Evolutionary conservation across 1,140 invertebrate genomes (phyloP), one percentile per base, ranked within the genome.

Genomic region (Mesaphorura yosii): DNA sequence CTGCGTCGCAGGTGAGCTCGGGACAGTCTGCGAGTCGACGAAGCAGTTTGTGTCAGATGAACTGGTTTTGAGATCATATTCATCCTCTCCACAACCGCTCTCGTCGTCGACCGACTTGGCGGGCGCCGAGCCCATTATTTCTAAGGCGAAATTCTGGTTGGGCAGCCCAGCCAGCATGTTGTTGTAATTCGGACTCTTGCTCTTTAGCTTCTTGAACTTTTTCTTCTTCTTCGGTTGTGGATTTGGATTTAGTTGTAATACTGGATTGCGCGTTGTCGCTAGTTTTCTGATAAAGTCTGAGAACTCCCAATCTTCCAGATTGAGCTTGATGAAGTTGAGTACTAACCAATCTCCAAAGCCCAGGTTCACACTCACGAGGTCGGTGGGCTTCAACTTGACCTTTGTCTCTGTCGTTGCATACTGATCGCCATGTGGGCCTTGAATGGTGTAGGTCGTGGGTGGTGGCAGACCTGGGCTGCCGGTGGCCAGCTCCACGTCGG

Each of bases 161-260:
- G n/a, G n/a, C n/a, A n/a, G n/a, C n/a, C n/a, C n/a, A n/a, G n/a
- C n/a, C n/a, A 25, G 17, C 26, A 22, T 7, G 5, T 45, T 10
- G 12, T 45, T 45, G n/a, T 45, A 5, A 45, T 23, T 45, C 29
- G 42, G 42, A 23, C 29, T n/a, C 42, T 45, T 45, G 42, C 25
- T 1, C 2, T 45, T 10, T 45, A 27, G 42, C 15, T 25, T 1
- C 14, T 15, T 3, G 2, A 15, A 27, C 42, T 27, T 27, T 6
- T 45, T 20, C 15, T 45, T 1, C 42, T 45, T n/a, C 25, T 27
- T 23, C 29, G 42, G 42, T n/a, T n/a, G n/a, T n/a, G n/a, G n/a
- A n/a, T n/a, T n/a, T 34, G 42, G 45, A 22, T 55, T 55, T 22
- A 55, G 37, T 37, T 55, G 53, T 6, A 55, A 28, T n/a, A 49